phyloP scores from a whole-genome alignment of 2,113 vertebrate genomes.

The Glaucomys volans region DNA sequence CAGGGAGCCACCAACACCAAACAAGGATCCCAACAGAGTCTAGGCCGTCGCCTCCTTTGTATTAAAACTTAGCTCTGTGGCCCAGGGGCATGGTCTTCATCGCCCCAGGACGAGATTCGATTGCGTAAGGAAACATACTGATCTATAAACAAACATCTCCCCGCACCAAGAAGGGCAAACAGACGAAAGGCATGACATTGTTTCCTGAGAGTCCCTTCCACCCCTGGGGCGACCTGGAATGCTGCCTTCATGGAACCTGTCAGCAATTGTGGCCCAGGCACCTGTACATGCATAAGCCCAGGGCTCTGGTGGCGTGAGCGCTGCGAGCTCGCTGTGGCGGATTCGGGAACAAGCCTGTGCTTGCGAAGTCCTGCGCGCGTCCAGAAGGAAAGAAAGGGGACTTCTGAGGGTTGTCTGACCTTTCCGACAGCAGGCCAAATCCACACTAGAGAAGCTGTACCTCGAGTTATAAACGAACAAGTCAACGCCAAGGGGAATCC shows the following conservation, averaged over 20 bases:
- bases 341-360: not conserved
- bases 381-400: too few relatives aligned
- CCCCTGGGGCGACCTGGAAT: not conserved
- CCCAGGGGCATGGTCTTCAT: not conserved
- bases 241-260: not conserved
- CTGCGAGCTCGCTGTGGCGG: rapidly evolving
- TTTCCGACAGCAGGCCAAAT: not conserved
- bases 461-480: not conserved
- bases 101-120: not conserved
- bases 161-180: not conserved
- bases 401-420: not conserved
- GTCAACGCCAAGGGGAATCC: not conserved
- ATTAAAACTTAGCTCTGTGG: not conserved
- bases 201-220: not conserved
- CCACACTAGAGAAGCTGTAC: not conserved
- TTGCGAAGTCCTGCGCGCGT: not conserved
- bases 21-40: not conserved
- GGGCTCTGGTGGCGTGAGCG: rapidly evolving
- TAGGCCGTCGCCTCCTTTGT: not conserved
- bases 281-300: not conserved
- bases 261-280: rapidly evolving
- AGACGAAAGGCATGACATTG: not conserved
- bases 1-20: not conserved
- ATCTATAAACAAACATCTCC: not conserved
- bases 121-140: not conserved